phyloP scores from a whole-genome alignment of 2,113 vertebrate species.

The Bos indicus region DNA sequence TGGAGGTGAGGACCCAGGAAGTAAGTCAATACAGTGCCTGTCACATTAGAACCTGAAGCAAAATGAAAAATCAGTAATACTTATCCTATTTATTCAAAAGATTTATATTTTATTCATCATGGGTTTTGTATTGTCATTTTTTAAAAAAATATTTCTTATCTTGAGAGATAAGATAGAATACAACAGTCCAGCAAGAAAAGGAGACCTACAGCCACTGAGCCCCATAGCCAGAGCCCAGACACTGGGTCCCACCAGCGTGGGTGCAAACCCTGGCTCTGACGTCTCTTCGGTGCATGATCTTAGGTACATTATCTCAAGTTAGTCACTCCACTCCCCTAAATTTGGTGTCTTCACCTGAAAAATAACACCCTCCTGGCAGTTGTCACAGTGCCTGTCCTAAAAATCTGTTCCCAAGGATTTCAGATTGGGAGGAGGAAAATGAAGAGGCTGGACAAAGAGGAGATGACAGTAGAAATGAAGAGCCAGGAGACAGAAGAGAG shows the following conservation, averaged over 20 bases:
- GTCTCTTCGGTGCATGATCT: neutral
- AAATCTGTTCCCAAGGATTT: neutral
- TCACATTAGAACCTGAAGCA: neutral
- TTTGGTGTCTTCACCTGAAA: neutral
- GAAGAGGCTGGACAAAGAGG: neutral
- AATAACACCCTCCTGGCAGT: neutral
- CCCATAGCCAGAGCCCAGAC: neutral
- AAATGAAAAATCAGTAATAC: neutral
- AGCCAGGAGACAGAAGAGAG: too few relatives aligned
- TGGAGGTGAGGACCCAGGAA: neutral
- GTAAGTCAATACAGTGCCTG: neutral
- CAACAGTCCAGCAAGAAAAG: neutral
- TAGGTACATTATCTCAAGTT: neutral
- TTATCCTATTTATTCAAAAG: neutral
- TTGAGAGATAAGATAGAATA: neutral
- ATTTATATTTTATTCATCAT: neutral
- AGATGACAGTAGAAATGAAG: neutral
- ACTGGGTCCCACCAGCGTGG: fast-evolving
- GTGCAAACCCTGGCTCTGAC: neutral
- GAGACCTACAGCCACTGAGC: neutral
- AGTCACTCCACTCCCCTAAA: neutral
- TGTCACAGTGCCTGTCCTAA: neutral
- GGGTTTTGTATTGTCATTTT: neutral
- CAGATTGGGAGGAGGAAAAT: neutral
- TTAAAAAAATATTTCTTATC: neutral